Conservation (phyloP, 2,113 vertebrate genomes). For the Phyllopteryx taeniolatus region DNA sequence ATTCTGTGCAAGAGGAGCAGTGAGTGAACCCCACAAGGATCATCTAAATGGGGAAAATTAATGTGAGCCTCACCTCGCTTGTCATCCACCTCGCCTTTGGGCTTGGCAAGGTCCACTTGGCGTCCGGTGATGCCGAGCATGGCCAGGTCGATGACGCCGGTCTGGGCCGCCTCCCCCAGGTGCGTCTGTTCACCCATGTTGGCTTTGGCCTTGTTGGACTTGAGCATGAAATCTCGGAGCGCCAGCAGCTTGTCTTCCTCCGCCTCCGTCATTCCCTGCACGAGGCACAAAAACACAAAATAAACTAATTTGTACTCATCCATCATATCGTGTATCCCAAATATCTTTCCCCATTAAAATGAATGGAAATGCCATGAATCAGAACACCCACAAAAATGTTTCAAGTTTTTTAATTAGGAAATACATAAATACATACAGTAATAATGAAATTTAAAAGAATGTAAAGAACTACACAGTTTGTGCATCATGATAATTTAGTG, state of each 20-base stretch:
- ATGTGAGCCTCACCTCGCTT: slow-evolving; percentile 80
- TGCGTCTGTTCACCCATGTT: slow-evolving; percentile 91
- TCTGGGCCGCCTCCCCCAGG: slow-evolving; percentile 81
- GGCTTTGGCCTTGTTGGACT: slow-evolving; percentile 95
- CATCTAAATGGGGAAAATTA: not conserved
- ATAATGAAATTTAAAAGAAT: no score
- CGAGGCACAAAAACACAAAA: not conserved
- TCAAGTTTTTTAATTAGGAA: not conserved
- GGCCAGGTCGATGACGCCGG: slow-evolving; percentile 86
- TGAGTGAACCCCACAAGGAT: no score
- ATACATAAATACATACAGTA: no score
- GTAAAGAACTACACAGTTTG: no score
- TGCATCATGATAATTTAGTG: no score
- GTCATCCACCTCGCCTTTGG: slow-evolving; percentile 87
- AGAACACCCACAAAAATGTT: not conserved
- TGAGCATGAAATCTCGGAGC: slow-evolving; percentile 96
- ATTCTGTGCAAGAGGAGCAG: no score
- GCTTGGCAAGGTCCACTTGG: slow-evolving; percentile 91
- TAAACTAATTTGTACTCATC: no score
- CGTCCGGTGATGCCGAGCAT: slow-evolving; percentile 86
- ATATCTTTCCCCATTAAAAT: no score
- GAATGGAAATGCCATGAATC: no score
- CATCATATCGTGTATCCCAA: no score
- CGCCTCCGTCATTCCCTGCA: slow-evolving; percentile 93
- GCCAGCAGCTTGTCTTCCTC: slow-evolving; percentile 97